These are phyloP conservation scores for Apamea monoglypha DNA, from an alignment of 2,888 invertebrate species.

Conservation along the genomic window DNA sequence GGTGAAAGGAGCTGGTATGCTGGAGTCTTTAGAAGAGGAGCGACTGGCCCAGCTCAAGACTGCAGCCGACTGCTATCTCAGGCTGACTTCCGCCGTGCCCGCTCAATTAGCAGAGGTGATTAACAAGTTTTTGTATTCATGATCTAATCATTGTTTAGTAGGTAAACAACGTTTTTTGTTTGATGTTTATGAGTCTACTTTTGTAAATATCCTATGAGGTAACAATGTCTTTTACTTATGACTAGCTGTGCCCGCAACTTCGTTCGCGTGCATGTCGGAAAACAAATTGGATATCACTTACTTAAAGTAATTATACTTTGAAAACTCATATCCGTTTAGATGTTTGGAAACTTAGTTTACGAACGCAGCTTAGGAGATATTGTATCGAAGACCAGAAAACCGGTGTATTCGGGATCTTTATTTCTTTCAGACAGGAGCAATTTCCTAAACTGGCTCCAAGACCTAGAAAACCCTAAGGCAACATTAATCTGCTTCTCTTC, in stretches of 20 bases:
- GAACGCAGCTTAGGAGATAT: not conserved
- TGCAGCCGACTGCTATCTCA: conserved; percentile 92
- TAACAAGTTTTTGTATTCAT: conserved; percentile 29
- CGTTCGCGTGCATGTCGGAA: not conserved
- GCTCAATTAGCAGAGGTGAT: conserved; percentile 94
- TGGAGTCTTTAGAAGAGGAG: conserved; percentile 97
- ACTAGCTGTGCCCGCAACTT: not conserved
- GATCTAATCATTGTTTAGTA: conserved; percentile 26
- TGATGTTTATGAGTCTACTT: conserved; percentile 4
- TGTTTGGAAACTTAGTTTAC: not conserved
- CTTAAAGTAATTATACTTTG: not conserved
- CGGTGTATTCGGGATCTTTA: not conserved
- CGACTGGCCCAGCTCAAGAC: conserved; percentile 95
- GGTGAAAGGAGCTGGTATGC: conserved; percentile 95
- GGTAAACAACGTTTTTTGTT: conserved; percentile 20
- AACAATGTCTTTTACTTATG: not conserved
- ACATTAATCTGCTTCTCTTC: not conserved
- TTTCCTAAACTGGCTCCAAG: not conserved
- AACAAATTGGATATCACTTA: not conserved
- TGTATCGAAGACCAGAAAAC: not conserved
- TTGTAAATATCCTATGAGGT: conserved; percentile 4
- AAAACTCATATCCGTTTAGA: not conserved
- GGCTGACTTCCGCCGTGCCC: conserved; percentile 93
- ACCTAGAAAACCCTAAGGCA: not conserved
- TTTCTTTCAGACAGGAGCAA: not conserved